Base-by-base conservation (phyloP, 2,888 invertebrate species). In the Argynnis bischoffii region DNA sequence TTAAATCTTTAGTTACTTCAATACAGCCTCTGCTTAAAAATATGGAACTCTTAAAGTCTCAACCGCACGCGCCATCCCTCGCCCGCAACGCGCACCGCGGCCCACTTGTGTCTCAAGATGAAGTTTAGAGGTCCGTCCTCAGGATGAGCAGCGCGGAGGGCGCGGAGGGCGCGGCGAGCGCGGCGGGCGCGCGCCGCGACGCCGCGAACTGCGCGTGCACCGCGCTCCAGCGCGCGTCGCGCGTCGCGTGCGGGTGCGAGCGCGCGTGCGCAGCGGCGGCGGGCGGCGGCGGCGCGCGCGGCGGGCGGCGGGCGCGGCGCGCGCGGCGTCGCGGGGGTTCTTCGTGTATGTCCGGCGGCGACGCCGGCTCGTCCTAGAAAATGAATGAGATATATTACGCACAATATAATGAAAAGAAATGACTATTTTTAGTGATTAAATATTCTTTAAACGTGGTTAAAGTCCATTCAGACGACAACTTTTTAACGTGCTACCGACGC, bases 121-220 rank as follows among this genome's bases (percentile, higher is more conserved):
- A 3, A 26, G 26, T 5, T 26, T 26, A 26, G 26, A 88, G 80
- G 69, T 87, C 86, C 47, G 85, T 76, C 78, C 81, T 89, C 76
- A 89, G 81, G 72, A 89, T 83, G 76, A 90, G 87, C 73, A 90
- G 80, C 73, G 89, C 81, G 74, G 85, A 64, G 66, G 76, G 72
- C 48, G 73, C 69, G 79, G 73, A 81, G 69, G 65, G 72, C 70
- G 63, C 80, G 85, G 63, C 79, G 76, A 75, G 81, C 82, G 18
- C 83, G 79, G 59, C 76, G 21, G 80, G 78, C 69, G 68, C 68
- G 59, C 56, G 51, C 41, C 69, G 73, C 73, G 73, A 67, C 72
- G 75, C 69, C 74, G n/a, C 80, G 82, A 89, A 70, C 85, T 89
- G 89, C 72, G 86, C 86, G 71, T 86, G 87, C 82, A 89, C 89